Percentiles rank a stretch among this genome's conserved stretches.
These are phyloP conservation scores for Meteorus cinctellus DNA, from an alignment of 2,888 invertebrate genomes.

Conservation along the genomic window DNA sequence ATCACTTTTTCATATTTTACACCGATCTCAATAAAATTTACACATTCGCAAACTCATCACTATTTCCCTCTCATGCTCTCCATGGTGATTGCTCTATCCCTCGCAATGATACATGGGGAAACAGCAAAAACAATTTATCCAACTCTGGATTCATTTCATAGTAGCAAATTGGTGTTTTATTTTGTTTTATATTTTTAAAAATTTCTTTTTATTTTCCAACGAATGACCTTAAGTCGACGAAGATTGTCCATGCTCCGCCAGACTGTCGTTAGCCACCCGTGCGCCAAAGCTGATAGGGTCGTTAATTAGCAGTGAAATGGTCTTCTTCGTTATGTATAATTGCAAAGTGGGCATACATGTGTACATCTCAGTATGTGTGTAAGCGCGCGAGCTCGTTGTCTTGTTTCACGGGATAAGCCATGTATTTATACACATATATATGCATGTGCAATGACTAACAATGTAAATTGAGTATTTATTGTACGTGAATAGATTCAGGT, in stretches of 20 bases:
- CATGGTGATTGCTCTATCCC: too few species aligned
- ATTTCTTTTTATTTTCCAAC: background rate
- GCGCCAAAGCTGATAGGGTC: constrained; percentile 51
- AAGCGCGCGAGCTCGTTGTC: constrained; percentile 17
- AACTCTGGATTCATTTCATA: too few species aligned
- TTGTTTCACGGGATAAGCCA: constrained; percentile 20
- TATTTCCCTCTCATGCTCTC: too few species aligned
- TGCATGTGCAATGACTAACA: constrained; percentile 20
- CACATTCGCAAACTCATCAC: too few species aligned
- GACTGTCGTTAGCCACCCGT: constrained; percentile 42
- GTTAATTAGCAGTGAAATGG: constrained; percentile 62
- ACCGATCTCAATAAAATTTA: background rate
- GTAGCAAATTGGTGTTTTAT: background rate
- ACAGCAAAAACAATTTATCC: too few species aligned
- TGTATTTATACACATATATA: constrained; percentile 19
- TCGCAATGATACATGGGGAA: too few species aligned
- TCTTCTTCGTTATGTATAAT: constrained; percentile 61
- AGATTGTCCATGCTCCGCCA: background rate
- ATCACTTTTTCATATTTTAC: too few species aligned
- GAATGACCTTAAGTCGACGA: constrained; percentile 17
- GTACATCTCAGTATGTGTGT: constrained; percentile 23
- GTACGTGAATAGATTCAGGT: constrained; percentile 36
- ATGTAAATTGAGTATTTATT: background rate
- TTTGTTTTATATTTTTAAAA: background rate
- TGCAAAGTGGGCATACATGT: constrained; percentile 47